phyloP scores from a whole-genome alignment of 2,888 invertebrate species.

The Amphipyra berbera region DNA sequence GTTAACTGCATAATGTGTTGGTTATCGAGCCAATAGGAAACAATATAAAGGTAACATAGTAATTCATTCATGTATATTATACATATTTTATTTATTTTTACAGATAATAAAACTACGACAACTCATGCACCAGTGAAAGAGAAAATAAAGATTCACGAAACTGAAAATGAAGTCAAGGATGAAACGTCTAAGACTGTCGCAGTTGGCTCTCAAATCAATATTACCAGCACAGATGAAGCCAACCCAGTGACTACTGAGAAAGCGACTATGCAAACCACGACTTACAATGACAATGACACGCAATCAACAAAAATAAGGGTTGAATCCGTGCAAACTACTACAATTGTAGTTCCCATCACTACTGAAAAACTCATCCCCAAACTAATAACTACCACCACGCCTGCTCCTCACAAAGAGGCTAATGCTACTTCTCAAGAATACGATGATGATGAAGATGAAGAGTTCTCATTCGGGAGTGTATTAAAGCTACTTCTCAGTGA shows the following conservation, averaged over 20 bases:
- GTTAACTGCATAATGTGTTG: too few relatives aligned
- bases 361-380: slow-evolving; percentile 36
- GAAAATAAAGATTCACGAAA: slow-evolving; percentile 49
- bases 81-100: slow-evolving; percentile 42
- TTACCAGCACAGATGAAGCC: slow-evolving; percentile 1
- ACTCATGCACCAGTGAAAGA: slow-evolving; percentile 52
- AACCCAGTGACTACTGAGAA: slow-evolving; percentile 1
- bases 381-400: slow-evolving; percentile 27
- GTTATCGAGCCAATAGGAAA: too few relatives aligned
- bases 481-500: slow-evolving; percentile 90
- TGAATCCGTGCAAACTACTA: slow-evolving; percentile 39
- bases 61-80: too few relatives aligned
- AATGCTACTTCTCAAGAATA: slow-evolving; percentile 73
- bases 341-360: slow-evolving; percentile 42
- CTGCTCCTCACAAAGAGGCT: slow-evolving; percentile 65
- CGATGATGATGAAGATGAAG: slow-evolving; percentile 83
- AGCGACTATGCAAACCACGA: background rate
- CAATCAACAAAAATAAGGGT: slow-evolving; percentile 25
- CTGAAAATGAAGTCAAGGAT: slow-evolving; percentile 14
- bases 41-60: too few relatives aligned
- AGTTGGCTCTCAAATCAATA: background rate
- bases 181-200: background rate
- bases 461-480: slow-evolving; percentile 91
- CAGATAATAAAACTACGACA: slow-evolving; percentile 69
- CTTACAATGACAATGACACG: slow-evolving; percentile 11